Evolutionary conservation across 2,113 vertebrate species (phyloP).

Genomic region (Aspiorhynchus laticeps): DNA sequence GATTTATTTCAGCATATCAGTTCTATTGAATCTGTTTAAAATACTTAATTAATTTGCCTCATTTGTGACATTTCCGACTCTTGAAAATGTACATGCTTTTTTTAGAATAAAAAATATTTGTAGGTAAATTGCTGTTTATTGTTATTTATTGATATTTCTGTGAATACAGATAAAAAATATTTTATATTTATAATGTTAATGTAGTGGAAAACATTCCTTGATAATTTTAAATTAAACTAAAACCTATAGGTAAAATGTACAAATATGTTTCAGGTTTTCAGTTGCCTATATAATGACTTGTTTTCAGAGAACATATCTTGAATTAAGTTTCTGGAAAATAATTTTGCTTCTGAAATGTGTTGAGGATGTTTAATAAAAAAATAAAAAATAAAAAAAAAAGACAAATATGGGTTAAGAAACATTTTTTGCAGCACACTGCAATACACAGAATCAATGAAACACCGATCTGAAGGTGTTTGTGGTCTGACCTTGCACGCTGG

Average conservation of each 20-base stretch:
- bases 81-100: background rate
- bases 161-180: background rate
- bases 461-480: background rate
- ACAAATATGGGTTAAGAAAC: too few species aligned
- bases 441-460: too few species aligned
- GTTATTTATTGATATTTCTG: background rate
- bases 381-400: too few species aligned
- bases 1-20: background rate
- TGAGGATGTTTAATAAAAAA: too few species aligned
- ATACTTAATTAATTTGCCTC: background rate
- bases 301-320: too few species aligned
- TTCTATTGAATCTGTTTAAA: background rate
- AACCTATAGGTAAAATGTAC: too few species aligned
- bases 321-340: too few species aligned
- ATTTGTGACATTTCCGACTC: background rate
- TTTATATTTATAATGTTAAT: background rate
- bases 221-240: background rate
- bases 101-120: background rate
- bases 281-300: too few species aligned
- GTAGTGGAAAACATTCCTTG: background rate
- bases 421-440: too few species aligned
- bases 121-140: background rate
- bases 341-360: too few species aligned
- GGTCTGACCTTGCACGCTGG: slow-evolving; percentile 88
- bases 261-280: too few species aligned